Evolutionary conservation across 1,140 invertebrate species (phyloP), one percentile per base, ranked within the genome.

Genomic region (Frieseomelitta varia): DNA sequence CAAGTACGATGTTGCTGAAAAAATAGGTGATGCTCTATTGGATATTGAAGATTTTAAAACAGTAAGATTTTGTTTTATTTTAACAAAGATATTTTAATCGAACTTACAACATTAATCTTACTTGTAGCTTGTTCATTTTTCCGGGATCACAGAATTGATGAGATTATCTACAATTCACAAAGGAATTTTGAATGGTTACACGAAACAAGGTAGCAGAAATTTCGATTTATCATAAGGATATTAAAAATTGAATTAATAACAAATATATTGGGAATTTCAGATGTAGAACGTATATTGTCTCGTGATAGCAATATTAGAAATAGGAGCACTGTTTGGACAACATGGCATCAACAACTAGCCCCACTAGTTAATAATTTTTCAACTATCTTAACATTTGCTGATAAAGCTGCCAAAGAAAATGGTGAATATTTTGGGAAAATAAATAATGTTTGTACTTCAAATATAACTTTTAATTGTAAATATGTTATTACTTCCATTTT

Each of bases 71-170:
- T 24, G 34, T 27, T 79, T 65, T 56, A 2, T 34, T 67, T 84
- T 4, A 77, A 78, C 15, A 63, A 61, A 39, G 56, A 24, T 51
- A 61, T 68, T 12, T 71, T 79, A 55, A 63, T 1, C 85, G 75
- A 34, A 72, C 61, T 92, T 90, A 47, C 85, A 84, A 88, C 76
- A 8, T 10, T 47, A 89, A 91, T 93, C 86, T 87, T 91, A 51
- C 72, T 91, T 96, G 73, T 94, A 97, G 96, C 93, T 97, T 68
- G 96, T 97, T 91, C 97, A 97, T 89, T 96, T 97, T 90, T 95
- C 97, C 90, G 97, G 96, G 58, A 92, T 96, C 77, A 96, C 96
- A 74, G 96, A 97, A 91, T 84, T 90, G 0, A 72, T 89, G 15
- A 77, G 67, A 87, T 84, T 88, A 27, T 81, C 79, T 3, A n/a